phyloP scores from a whole-genome alignment of 2,797 vertebrate genomes.

The Pseudochromis fuscus region DNA sequence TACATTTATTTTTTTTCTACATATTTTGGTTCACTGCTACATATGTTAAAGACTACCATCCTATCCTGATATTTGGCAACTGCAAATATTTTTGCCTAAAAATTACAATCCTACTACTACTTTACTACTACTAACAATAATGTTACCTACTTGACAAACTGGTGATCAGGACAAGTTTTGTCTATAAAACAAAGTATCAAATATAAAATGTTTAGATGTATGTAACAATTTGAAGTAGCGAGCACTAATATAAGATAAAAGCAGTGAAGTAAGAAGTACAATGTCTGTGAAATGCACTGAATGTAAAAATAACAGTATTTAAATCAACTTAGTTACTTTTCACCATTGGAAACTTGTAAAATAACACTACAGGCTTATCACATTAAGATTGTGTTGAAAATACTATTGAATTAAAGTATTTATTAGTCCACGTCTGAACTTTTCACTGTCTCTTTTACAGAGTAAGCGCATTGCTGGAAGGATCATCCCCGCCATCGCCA shows the following conservation, averaged over 20 bases:
- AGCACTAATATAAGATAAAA: too few species aligned
- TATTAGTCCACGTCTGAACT: not conserved
- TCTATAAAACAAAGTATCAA: too few species aligned
- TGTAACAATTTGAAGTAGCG: too few species aligned
- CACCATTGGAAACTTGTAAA: not conserved
- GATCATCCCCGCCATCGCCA: slow-evolving; percentile 92
- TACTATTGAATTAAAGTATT: not conserved
- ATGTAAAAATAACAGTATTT: too few species aligned
- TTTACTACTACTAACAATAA: not conserved
- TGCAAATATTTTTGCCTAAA: not conserved
- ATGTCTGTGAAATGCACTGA: not conserved
- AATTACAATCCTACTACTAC: too few species aligned
- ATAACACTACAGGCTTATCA: not conserved
- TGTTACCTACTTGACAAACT: not conserved
- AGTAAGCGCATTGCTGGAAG: slow-evolving; percentile 88
- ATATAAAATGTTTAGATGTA: not conserved
- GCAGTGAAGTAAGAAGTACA: not conserved
- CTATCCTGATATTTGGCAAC: not conserved
- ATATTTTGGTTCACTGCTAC: too few species aligned
- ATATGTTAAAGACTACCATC: too few species aligned
- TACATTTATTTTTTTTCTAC: too few species aligned
- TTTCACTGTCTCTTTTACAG: slow-evolving; percentile 71
- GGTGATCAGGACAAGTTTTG: not conserved
- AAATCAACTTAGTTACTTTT: not conserved
- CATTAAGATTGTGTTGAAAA: not conserved